Conservation (phyloP, 2,888 invertebrate species). For the Lycophotia porphyrea region DNA sequence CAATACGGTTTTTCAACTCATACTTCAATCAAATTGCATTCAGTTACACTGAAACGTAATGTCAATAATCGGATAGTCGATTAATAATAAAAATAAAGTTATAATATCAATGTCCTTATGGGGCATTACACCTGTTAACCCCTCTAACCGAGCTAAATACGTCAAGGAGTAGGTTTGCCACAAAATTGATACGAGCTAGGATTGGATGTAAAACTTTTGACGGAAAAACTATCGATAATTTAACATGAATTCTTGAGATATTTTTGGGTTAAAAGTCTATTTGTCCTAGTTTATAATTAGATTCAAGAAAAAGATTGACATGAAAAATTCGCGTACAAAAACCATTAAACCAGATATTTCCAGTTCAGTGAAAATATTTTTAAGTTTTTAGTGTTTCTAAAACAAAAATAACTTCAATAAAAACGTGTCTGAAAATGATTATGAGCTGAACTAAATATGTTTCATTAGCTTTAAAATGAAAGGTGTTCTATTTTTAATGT, state of each 20-base stretch:
- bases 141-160: constrained; percentile 27
- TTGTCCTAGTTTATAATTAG: background rate
- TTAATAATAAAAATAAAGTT: background rate
- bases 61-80: background rate
- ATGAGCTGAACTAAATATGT: constrained; percentile 24
- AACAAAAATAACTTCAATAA: constrained; percentile 29
- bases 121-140: constrained; percentile 37
- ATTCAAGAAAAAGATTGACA: background rate
- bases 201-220: background rate
- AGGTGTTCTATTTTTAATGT: constrained; percentile 29
- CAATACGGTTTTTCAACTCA: rapidly evolving
- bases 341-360: constrained; percentile 1
- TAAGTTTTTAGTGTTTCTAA: constrained; percentile 17
- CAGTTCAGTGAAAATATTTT: constrained; percentile 8
- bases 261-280: background rate
- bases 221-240: background rate
- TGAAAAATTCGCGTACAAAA: background rate
- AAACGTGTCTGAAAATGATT: constrained; percentile 32
- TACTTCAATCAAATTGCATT: background rate
- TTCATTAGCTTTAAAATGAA: constrained; percentile 39
- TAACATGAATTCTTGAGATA: background rate
- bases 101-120: background rate
- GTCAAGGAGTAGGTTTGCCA: constrained; percentile 30
- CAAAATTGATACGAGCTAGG: background rate
- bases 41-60: background rate